Percentiles rank a stretch among this genome's conserved stretches.
phyloP scores from a whole-genome alignment of 1,140 invertebrate species.

The Physella acuta region DNA sequence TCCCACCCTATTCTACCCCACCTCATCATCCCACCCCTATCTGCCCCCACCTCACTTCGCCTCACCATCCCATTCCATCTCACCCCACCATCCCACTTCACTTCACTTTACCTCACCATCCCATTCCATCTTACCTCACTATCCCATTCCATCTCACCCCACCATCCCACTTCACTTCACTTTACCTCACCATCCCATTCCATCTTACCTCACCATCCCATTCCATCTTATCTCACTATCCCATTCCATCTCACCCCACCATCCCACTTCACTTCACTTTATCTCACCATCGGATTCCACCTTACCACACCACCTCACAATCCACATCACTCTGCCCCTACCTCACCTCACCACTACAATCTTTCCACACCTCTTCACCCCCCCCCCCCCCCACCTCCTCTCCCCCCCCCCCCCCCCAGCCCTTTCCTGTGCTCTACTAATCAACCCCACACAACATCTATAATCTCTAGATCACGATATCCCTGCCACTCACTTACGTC shows the following conservation, averaged over 20 bases:
- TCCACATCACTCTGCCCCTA: neutral
- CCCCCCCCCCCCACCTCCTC: neutral
- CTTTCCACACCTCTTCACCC: neutral
- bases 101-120: slow-evolving; percentile 12
- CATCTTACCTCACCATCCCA: neutral
- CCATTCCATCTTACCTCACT: neutral
- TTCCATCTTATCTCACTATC: neutral
- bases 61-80: slow-evolving; percentile 5
- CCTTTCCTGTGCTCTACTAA: too few relatives aligned
- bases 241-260: neutral
- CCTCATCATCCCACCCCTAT: neutral
- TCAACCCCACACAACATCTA: too few relatives aligned
- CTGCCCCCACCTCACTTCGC: slow-evolving; percentile 13
- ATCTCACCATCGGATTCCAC: neutral
- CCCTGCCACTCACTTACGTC: too few relatives aligned
- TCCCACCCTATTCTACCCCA: neutral
- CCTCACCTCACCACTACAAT: neutral
- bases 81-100: too few relatives aligned
- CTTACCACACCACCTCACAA: neutral
- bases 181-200: neutral
- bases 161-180: too few relatives aligned
- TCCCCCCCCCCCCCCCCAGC: neutral
- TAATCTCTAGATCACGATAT: too few relatives aligned
- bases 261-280: slow-evolving; percentile 4
- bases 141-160: neutral